Evolutionary conservation across 2,113 vertebrate species (phyloP), one percentile per base, ranked within the genome.

Genomic region (Solenodon paradoxus): DNA sequence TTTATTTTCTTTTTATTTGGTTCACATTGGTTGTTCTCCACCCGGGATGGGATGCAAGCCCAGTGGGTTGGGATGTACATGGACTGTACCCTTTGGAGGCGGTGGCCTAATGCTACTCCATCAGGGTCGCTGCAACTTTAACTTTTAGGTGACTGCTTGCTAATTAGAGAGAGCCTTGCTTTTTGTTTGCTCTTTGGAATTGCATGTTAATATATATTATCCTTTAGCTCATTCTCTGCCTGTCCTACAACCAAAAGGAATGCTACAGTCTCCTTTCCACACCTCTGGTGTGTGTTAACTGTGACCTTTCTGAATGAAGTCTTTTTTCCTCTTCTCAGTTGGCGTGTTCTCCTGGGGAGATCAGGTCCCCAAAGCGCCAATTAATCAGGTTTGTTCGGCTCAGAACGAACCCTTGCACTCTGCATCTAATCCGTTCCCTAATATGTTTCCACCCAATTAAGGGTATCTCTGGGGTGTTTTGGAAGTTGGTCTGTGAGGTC

Each of bases 301-400:
- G 0, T 16, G 42, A 57, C 40, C 47, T 12, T 85, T 40, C 45
- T 38, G 28, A 61, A 61, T 55, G 55, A 63, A 72, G 22, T 45
- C 57, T 22, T 86, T 69, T 57, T 81, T 64, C 80, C 42, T 28
- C 13, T 45, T 75, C 86, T 38, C 45, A 88, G 85, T 61, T 32
- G 15, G 45, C 16, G 26, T n/a, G 49, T 17, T 95, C 68, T 82
- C 32, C 42, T 85, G 22, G 84, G 96, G 93, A 84, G 92, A 96
- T 84, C 16, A 61, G 40, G 40, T 95, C 79, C 75, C 69, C 35
- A 66, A 93, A 55, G 90, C 85, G 38, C 71, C 95, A 75, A 90
- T 97, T 97, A 96, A 88, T 84, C 90, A 92, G 84, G 59, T 87
- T 81, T 2, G 53, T 9, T 26, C 38, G 55, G 68, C 92, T 97